These are phyloP conservation scores for Tricholaema leucomelas DNA, from an alignment of 2,113 vertebrate species.

Conservation along the genomic window DNA sequence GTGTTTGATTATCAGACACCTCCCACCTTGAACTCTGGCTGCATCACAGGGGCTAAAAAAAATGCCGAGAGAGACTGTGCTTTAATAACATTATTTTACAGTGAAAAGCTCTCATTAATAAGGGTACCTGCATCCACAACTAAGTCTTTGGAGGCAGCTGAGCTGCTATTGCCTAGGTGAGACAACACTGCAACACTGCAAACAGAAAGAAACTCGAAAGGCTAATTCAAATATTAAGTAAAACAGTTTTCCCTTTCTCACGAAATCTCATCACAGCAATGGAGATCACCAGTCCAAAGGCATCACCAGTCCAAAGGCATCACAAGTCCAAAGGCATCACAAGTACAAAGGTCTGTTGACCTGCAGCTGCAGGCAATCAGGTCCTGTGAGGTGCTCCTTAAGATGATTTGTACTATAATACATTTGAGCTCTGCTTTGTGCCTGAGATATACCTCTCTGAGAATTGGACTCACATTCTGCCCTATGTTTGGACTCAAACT, in stretches of 20 bases:
- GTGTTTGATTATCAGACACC: not conserved
- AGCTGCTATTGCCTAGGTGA: not conserved
- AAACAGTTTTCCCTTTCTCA: not conserved
- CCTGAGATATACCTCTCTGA: not conserved
- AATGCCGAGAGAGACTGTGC: accelerated
- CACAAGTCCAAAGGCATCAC: not conserved
- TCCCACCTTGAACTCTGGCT: not conserved
- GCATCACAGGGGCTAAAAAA: not conserved
- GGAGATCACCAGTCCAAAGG: too few species aligned
- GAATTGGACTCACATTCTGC: not conserved
- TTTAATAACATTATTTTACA: not conserved
- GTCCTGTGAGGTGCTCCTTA: not conserved
- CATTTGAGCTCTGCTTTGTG: not conserved
- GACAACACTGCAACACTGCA: not conserved
- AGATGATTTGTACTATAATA: not conserved
- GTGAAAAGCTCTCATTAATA: not conserved
- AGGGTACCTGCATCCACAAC: not conserved
- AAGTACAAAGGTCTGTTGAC: not conserved
- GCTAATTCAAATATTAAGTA: not conserved
- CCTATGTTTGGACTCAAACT: not conserved
- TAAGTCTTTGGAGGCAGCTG: not conserved
- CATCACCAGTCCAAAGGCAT: too few species aligned
- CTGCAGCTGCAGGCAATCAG: not conserved
- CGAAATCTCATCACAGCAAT: not conserved
- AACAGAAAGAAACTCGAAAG: not conserved